Conservation (phyloP, 2,888 invertebrate genomes). For the Tortricodes alternella region DNA sequence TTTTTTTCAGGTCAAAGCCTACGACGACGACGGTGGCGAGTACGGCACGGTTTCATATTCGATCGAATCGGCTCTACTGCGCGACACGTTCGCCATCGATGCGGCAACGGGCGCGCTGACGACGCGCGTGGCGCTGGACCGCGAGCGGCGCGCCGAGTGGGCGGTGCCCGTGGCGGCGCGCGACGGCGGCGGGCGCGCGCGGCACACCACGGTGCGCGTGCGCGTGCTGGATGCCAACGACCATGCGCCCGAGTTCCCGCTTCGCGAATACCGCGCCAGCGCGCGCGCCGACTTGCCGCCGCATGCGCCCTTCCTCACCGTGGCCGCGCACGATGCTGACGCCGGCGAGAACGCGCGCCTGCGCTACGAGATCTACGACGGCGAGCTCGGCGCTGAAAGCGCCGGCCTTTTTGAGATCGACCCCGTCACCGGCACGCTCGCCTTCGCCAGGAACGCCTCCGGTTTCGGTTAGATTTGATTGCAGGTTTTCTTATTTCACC, state of each 20-base stretch:
- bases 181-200: slow-evolving; percentile 91
- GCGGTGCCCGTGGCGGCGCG: slow-evolving; percentile 89
- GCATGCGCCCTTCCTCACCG: slow-evolving; percentile 60
- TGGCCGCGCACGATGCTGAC: slow-evolving; percentile 89
- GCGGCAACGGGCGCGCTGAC: slow-evolving; percentile 87
- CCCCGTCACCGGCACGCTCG: slow-evolving; percentile 88
- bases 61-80: slow-evolving; percentile 88
- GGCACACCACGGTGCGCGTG: slow-evolving; percentile 89
- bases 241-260: slow-evolving; percentile 89
- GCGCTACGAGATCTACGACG: slow-evolving; percentile 90
- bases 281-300: slow-evolving; percentile 79
- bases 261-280: slow-evolving; percentile 90
- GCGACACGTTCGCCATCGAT: slow-evolving; percentile 89
- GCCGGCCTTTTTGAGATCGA: slow-evolving; percentile 89
- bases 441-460: slow-evolving; percentile 84
- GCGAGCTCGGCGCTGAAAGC: slow-evolving; percentile 70
- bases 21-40: slow-evolving; percentile 91
- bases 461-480: slow-evolving; percentile 67
- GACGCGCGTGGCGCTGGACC: slow-evolving; percentile 87
- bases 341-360: slow-evolving; percentile 88
- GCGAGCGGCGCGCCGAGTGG: slow-evolving; percentile 84
- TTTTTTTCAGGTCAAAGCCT: slow-evolving; percentile 86
- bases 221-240: slow-evolving; percentile 93
- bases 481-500: too few species aligned
- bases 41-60: slow-evolving; percentile 89